Evolutionary conservation across 2,797 vertebrate species (phyloP).

Genomic region (Pseudochirops corinnae): DNA sequence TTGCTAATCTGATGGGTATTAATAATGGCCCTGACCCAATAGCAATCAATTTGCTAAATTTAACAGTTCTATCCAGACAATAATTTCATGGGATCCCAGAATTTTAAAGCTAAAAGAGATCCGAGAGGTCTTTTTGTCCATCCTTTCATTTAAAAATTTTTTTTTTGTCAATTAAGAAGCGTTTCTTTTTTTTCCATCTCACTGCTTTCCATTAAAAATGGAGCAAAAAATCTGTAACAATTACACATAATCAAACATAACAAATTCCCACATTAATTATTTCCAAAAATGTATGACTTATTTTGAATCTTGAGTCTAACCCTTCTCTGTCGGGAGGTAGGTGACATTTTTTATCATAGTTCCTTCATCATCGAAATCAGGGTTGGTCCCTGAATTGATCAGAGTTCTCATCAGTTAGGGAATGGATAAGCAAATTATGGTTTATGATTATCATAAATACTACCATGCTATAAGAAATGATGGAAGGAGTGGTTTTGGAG

Average conservation of each 20-base stretch:
- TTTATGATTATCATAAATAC: not conserved
- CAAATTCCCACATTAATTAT: not conserved
- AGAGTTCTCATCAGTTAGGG: not conserved
- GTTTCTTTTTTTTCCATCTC: not conserved
- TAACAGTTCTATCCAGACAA: not conserved
- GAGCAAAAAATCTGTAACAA: not conserved
- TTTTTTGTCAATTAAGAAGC: not conserved
- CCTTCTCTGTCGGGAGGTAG: not conserved
- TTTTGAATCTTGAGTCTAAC: not conserved
- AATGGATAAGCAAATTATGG: not conserved
- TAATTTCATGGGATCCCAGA: not conserved
- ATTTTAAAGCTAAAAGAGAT: not conserved
- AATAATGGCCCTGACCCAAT: not conserved
- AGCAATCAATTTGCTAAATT: not conserved
- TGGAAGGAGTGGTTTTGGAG: not conserved
- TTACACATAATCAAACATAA: not conserved
- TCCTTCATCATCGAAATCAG: not conserved
- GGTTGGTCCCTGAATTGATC: not conserved
- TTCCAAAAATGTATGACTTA: not conserved
- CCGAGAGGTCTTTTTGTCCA: not conserved
- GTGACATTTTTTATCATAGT: not conserved
- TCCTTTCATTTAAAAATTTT: not conserved
- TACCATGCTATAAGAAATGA: not conserved
- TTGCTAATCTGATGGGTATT: not conserved
- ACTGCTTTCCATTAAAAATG: not conserved